These are phyloP conservation scores for Oopsacas minuta DNA, from an alignment of 37 sponge, comb jelly and placozoan species.

Conservation along the genomic window DNA sequence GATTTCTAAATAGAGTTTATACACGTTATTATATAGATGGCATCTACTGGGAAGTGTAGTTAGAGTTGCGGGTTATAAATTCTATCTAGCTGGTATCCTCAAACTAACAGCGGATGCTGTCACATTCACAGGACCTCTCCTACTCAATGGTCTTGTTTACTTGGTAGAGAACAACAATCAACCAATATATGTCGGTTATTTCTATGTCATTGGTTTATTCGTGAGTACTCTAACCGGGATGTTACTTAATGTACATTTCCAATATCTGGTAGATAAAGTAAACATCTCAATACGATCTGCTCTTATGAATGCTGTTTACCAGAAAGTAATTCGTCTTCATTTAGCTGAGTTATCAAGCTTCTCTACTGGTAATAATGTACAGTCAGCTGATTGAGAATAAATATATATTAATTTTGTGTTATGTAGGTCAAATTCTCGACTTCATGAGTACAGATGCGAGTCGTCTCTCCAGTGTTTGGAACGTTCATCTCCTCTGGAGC, in stretches of 20 bases:
- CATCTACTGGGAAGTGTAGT: slow-evolving; percentile 28
- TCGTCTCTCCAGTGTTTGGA: slow-evolving; percentile 72
- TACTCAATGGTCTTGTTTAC: slow-evolving; percentile 58
- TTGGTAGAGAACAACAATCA: slow-evolving; percentile 63
- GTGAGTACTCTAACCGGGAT: not conserved
- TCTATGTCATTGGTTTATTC: not conserved
- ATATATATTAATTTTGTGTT: not conserved
- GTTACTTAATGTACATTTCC: not conserved
- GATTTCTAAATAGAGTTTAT: not conserved
- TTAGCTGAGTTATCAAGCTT: slow-evolving; percentile 40
- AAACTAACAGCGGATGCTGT: slow-evolving; percentile 57
- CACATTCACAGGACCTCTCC: slow-evolving; percentile 78
- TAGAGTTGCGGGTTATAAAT: slow-evolving; percentile 68
- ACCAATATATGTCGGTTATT: not conserved
- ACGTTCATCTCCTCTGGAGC: slow-evolving; percentile 94
- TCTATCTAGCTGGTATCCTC: slow-evolving; percentile 84
- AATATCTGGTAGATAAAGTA: slow-evolving; percentile 63
- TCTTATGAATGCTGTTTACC: slow-evolving; percentile 64
- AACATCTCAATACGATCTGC: slow-evolving; percentile 62
- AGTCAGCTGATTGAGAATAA: not conserved
- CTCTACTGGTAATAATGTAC: slow-evolving; percentile 53
- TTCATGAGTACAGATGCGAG: slow-evolving; percentile 89
- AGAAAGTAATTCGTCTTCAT: slow-evolving; percentile 65
- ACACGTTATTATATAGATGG: not conserved
- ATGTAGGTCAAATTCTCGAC: slow-evolving; percentile 52